phyloP scores from a whole-genome alignment of 2,888 invertebrate species.

The Drosophila mimica region DNA sequence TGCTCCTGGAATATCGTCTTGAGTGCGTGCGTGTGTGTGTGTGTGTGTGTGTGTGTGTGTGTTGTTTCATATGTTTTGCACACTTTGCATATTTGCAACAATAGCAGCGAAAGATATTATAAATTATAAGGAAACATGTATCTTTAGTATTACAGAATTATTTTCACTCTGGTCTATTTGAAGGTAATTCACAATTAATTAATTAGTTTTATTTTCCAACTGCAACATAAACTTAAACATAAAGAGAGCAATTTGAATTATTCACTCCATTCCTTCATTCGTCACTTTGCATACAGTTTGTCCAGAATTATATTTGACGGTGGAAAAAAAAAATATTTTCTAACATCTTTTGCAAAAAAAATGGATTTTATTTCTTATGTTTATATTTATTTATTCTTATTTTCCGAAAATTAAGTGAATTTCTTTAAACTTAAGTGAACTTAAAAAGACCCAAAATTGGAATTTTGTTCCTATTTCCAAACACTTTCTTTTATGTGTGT shows the following conservation, averaged over 20 bases:
- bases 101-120: slow-evolving; percentile 31
- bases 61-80: slow-evolving; percentile 9
- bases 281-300: slow-evolving; percentile 41
- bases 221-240: too few relatives aligned
- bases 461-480: background rate
- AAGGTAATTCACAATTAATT: background rate
- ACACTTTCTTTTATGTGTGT: background rate
- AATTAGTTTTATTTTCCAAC: background rate
- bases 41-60: slow-evolving; percentile 7
- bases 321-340: background rate
- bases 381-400: background rate
- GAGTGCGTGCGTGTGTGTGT: slow-evolving; percentile 37
- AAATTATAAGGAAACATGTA: slow-evolving; percentile 15
- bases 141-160: background rate
- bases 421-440: background rate
- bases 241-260: background rate
- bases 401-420: background rate
- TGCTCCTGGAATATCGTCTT: slow-evolving; percentile 44
- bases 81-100: slow-evolving; percentile 54
- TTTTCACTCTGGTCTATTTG: background rate
- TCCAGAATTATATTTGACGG: too few relatives aligned
- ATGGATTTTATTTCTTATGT: background rate
- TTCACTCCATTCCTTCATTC: slow-evolving; percentile 23
- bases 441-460: background rate
- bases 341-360: background rate